These are phyloP conservation scores for Lytechinus variegatus DNA, from an alignment of 35 echinoderm and acorn worm species.

Conservation along the genomic window DNA sequence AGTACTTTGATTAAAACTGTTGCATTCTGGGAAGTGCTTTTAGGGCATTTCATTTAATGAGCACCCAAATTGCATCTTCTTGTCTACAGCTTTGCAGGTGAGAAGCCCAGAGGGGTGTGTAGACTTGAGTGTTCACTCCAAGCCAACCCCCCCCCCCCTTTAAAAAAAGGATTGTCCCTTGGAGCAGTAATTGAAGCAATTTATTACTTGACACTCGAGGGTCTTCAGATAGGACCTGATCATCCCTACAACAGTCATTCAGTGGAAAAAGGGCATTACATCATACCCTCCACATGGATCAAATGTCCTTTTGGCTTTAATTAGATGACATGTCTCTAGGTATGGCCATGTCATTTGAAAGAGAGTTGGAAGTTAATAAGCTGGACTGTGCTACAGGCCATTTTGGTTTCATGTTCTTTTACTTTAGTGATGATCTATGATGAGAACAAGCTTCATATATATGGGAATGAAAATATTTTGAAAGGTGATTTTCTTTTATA, in stretches of 20 bases:
- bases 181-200: background rate
- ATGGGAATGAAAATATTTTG: no score
- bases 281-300: background rate
- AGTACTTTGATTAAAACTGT: background rate
- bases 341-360: background rate
- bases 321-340: background rate
- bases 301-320: background rate
- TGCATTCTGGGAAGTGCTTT: background rate
- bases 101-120: background rate
- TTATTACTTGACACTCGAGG: background rate
- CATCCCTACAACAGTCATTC: background rate
- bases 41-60: background rate
- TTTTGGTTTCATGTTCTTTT: background rate
- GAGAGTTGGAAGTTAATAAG: background rate
- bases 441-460: no score
- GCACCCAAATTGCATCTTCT: background rate
- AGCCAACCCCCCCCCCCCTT: background rate
- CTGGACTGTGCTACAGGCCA: background rate
- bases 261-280: background rate
- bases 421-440: background rate
- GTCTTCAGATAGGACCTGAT: background rate
- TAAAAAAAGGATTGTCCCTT: background rate
- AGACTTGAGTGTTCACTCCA: background rate
- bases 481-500: no score
- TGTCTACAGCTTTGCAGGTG: constrained; percentile 41